A percentile compares a stretch with the other conserved stretches of the same genome.
phyloP scores from a whole-genome alignment of 2,888 invertebrate genomes.

The Agonopterix subpropinquella region DNA sequence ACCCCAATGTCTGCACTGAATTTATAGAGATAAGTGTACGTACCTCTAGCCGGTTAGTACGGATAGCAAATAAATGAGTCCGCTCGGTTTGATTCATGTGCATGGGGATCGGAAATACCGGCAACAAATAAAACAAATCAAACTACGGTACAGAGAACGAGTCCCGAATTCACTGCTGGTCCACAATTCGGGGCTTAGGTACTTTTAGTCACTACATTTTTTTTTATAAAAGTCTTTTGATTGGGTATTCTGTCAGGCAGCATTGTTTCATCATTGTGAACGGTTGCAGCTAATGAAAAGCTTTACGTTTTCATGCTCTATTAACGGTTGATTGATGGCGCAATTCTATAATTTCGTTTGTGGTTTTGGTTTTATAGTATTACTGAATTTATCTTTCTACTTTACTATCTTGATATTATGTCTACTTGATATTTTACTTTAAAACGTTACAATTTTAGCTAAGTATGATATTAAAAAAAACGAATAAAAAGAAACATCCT shows the following conservation, averaged over 20 bases:
- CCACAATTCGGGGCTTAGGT: background rate
- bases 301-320: constrained; percentile 12
- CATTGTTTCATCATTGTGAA: constrained; percentile 14
- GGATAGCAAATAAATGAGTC: constrained; percentile 68
- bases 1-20: background rate
- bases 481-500: no score
- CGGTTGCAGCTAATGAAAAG: constrained; percentile 1
- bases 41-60: constrained; percentile 12
- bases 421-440: no score
- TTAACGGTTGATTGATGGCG: constrained; percentile 17
- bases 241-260: constrained; percentile 12
- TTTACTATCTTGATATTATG: no score
- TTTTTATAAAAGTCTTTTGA: constrained; percentile 4
- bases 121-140: constrained; percentile 64
- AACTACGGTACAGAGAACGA: constrained; percentile 32
- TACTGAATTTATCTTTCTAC: no score
- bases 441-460: no score
- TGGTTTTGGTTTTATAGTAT: constrained; percentile 5
- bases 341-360: constrained; percentile 20
- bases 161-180: constrained; percentile 26
- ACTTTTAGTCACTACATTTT: background rate
- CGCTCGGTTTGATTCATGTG: constrained; percentile 70
- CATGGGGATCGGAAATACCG: constrained; percentile 62
- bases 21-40: constrained; percentile 1
- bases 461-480: no score